Percentiles rank a stretch among this genome's conserved stretches.
Conservation (phyloP, 2,113 vertebrate species). For the Indicator maculatus region DNA sequence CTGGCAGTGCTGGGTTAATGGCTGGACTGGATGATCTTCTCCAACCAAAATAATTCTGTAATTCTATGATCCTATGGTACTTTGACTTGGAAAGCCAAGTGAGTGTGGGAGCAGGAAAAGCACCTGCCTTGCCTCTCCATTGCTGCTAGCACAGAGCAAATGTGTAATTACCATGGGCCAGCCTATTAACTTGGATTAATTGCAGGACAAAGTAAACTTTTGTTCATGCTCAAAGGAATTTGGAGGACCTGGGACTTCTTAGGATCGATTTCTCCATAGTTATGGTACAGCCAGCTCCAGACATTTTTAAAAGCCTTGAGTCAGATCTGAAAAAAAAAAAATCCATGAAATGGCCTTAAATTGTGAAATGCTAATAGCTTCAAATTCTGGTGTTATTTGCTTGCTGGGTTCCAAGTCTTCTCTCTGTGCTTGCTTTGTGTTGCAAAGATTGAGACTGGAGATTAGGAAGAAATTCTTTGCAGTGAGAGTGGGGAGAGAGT, state of each 20-base stretch:
- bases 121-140: neutral
- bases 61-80: too few species aligned
- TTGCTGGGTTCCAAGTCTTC: neutral
- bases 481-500: too few species aligned
- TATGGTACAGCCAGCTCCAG: neutral
- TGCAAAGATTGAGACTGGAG: too few species aligned
- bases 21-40: too few species aligned
- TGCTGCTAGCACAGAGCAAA: neutral
- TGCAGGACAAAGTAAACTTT: neutral
- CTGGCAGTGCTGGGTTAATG: too few species aligned
- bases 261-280: neutral
- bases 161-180: neutral
- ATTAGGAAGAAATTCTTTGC: too few species aligned
- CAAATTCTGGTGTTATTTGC: neutral
- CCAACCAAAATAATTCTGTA: too few species aligned
- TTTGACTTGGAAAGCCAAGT: neutral
- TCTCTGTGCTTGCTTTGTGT: accelerated
- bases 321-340: neutral
- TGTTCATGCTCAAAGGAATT: neutral
- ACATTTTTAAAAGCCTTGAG: neutral
- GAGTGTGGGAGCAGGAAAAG: neutral
- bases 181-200: neutral
- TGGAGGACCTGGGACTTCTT: neutral
- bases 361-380: too few species aligned
- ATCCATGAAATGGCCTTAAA: neutral